These are phyloP conservation scores for Luscinia megarhynchos DNA, from an alignment of 2,797 vertebrate species.

Conservation along the genomic window DNA sequence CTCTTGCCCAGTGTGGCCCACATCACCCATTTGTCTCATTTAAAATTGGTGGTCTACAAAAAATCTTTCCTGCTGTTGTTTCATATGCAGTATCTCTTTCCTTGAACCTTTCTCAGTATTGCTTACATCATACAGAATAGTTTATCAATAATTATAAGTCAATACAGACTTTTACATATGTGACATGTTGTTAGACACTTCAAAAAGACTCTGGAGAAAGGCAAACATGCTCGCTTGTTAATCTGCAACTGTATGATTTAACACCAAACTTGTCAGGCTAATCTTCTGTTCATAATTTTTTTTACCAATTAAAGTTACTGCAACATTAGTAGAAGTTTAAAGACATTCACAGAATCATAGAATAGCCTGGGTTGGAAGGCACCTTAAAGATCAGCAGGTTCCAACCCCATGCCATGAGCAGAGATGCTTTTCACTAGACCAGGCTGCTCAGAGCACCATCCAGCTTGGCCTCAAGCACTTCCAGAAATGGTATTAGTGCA, in stretches of 20 bases:
- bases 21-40: background rate
- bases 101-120: background rate
- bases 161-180: background rate
- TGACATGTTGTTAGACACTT: background rate
- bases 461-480: background rate
- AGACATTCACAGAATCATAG: background rate
- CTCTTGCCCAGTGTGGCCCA: background rate
- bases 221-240: background rate
- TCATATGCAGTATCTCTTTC: background rate
- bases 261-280: background rate
- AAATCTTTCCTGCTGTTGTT: background rate
- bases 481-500: background rate
- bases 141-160: background rate
- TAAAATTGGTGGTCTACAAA: background rate
- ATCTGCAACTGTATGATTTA: background rate
- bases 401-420: background rate
- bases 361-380: background rate
- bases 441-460: background rate
- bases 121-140: background rate
- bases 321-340: background rate
- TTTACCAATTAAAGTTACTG: background rate
- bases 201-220: background rate
- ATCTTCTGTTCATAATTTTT: background rate
- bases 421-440: background rate
- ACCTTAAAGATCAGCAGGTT: background rate